Percentiles rank a stretch among this genome's conserved stretches.
These are phyloP conservation scores for Phengaris alcon DNA, from an alignment of 2,888 invertebrate genomes.

Conservation along the genomic window DNA sequence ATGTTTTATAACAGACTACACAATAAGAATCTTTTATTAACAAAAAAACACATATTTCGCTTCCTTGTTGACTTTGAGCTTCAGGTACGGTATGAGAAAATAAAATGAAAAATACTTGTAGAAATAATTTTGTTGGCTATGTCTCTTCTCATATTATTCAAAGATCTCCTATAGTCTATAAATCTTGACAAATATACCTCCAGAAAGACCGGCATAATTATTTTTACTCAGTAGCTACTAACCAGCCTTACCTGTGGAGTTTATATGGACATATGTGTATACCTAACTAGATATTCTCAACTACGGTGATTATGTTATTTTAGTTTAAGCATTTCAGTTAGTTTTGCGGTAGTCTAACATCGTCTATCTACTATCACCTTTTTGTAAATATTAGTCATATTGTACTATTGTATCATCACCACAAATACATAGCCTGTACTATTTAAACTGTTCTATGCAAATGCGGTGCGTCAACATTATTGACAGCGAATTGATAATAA, in stretches of 20 bases:
- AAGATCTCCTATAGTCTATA: too few relatives aligned
- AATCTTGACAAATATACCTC: too few relatives aligned
- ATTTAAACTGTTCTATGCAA: neutral
- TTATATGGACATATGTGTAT: too few relatives aligned
- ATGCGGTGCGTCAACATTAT: neutral
- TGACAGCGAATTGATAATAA: constrained; percentile 12
- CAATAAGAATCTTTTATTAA: neutral
- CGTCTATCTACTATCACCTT: constrained; percentile 5
- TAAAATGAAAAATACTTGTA: too few relatives aligned
- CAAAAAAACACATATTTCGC: too few relatives aligned
- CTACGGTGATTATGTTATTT: neutral
- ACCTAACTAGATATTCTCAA: neutral
- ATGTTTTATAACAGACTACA: neutral
- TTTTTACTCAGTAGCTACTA: too few relatives aligned
- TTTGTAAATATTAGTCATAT: constrained; percentile 17
- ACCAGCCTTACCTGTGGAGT: too few relatives aligned
- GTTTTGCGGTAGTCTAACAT: constrained; percentile 14
- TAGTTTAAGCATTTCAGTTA: neutral
- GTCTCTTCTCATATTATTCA: too few relatives aligned
- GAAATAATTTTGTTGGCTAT: too few relatives aligned
- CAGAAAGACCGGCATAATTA: too few relatives aligned
- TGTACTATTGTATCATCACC: constrained; percentile 11
- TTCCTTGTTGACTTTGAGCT: too few relatives aligned
- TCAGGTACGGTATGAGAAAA: too few relatives aligned
- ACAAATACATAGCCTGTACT: neutral